These are phyloP conservation scores for Cebus imitator DNA, from an alignment of 2,113 vertebrate genomes.

Conservation along the genomic window DNA sequence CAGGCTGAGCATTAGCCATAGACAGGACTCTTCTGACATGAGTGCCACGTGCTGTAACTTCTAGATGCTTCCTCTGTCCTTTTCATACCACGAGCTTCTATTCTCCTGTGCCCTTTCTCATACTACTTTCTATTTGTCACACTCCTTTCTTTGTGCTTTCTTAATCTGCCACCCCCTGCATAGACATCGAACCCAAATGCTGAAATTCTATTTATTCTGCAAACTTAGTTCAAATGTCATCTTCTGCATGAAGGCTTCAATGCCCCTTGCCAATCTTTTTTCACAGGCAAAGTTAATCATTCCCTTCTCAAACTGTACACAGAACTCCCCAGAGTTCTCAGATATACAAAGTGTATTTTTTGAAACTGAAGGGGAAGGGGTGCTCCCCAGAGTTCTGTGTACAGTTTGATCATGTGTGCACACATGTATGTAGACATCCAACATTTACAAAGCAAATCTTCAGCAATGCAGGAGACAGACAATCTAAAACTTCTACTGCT, in stretches of 20 bases:
- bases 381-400: background rate
- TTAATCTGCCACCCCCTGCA: background rate
- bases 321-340: background rate
- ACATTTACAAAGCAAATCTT: background rate
- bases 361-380: background rate
- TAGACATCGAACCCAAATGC: background rate
- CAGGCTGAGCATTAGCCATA: background rate
- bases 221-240: background rate
- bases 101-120: rapidly evolving
- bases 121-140: background rate
- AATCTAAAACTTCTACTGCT: background rate
- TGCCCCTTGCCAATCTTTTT: background rate
- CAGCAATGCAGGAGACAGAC: background rate
- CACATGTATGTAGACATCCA: background rate
- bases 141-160: background rate
- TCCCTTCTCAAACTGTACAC: background rate
- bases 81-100: background rate
- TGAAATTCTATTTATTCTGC: background rate
- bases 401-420: background rate
- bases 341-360: background rate
- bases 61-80: background rate
- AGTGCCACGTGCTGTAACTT: background rate
- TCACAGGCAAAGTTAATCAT: background rate
- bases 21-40: background rate
- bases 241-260: background rate